These are phyloP conservation scores for Halesus radiatus DNA, from an alignment of 1,140 invertebrate genomes.

Conservation along the genomic window DNA sequence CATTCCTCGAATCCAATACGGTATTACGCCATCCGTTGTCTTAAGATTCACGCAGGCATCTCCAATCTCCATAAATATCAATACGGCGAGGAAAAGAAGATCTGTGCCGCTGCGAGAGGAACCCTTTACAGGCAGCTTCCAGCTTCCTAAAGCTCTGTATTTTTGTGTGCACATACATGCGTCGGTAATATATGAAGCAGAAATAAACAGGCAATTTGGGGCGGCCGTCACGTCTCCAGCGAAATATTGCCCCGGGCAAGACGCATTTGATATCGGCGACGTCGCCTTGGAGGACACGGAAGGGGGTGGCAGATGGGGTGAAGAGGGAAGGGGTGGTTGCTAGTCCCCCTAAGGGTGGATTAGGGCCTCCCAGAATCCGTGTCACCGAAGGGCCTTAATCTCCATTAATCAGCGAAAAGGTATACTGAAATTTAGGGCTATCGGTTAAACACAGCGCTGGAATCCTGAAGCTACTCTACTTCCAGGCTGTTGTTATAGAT, in stretches of 20 bases:
- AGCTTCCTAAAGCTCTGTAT: conserved; percentile 43
- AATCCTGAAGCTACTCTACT: too few species aligned
- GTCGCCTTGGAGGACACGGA: conserved; percentile 35
- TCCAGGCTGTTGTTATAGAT: too few species aligned
- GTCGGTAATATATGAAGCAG: conserved; percentile 71
- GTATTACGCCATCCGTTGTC: not conserved
- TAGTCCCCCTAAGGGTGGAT: not conserved
- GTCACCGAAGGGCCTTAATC: conserved; percentile 27
- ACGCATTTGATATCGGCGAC: conserved; percentile 66
- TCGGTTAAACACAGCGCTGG: too few species aligned
- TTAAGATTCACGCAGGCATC: conserved; percentile 40
- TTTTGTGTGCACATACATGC: conserved; percentile 48
- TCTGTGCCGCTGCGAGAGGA: conserved; percentile 3
- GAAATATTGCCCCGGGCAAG: conserved; percentile 69
- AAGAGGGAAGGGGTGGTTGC: not conserved
- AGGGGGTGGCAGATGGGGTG: conserved; percentile 6
- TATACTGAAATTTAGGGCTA: not conserved
- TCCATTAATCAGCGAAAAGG: conserved; percentile 24
- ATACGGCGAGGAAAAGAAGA: conserved; percentile 29
- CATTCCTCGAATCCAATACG: conserved; percentile 21
- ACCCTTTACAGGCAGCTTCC: conserved; percentile 2
- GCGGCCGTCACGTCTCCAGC: conserved; percentile 66
- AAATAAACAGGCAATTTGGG: conserved; percentile 72
- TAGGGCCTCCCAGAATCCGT: conserved; percentile 14
- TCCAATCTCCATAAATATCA: conserved; percentile 54